Evolutionary conservation across 2,797 vertebrate species (phyloP).

Genomic region (Mycteria americana): DNA sequence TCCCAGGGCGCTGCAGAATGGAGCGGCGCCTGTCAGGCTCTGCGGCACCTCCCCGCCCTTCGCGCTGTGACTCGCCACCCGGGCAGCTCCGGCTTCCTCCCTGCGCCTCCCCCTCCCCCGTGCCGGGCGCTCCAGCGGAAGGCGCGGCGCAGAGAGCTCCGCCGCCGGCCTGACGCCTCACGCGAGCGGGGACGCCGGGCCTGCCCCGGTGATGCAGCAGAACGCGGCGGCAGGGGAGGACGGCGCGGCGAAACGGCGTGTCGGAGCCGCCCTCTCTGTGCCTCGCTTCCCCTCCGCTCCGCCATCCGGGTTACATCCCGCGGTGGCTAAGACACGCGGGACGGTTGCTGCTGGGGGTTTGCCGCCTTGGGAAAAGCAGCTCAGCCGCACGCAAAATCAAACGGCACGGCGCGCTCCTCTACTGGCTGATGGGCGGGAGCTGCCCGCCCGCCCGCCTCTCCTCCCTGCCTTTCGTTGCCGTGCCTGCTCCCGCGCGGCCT

Average conservation of each 20-base stretch:
- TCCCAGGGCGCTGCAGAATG: accelerated
- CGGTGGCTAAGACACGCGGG: no score
- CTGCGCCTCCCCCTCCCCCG: neutral
- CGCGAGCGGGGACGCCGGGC: neutral
- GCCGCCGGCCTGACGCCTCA: neutral
- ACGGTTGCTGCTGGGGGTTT: neutral
- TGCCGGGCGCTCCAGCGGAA: no score
- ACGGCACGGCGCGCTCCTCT: no score
- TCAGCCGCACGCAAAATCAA: neutral
- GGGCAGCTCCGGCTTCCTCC: neutral
- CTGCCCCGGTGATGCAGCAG: neutral
- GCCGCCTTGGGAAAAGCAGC: no score
- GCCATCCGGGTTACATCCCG: no score
- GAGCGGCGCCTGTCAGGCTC: neutral
- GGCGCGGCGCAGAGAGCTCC: neutral
- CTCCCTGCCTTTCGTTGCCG: no score
- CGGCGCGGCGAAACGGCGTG: neutral
- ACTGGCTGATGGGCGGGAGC: neutral
- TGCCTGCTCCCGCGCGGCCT: no score
- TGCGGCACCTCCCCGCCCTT: neutral
- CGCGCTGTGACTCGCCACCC: neutral
- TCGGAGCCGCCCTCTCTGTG: neutral
- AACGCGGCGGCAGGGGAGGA: neutral
- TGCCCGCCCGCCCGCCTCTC: neutral
- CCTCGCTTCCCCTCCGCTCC: no score